Evolutionary conservation across 2,797 vertebrate species (phyloP), one percentile per base, ranked within the genome.

Genomic region (Danio albolineatus): DNA sequence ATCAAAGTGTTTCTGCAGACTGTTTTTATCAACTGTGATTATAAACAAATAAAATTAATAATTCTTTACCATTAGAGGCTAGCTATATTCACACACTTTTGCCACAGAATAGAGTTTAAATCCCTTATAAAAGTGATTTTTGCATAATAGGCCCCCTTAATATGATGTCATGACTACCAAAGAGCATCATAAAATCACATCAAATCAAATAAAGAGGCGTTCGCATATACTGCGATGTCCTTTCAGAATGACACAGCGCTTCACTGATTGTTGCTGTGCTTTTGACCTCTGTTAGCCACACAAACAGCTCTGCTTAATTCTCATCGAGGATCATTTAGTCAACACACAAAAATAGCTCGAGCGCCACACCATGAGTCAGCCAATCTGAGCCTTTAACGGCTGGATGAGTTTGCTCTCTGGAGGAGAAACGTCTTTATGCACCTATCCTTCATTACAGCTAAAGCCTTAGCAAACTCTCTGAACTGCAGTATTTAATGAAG

Each of bases 291-390:
- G 48, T 17, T 69, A 69, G 28, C 66, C 48, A 49, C 43, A 38
- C 51, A 56, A 41, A 56, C 51, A 28, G 28, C 51, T 71, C 51
- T 56, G 69, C 38, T 53, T 53, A 70, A 70, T 70, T 70, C 66
- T 70, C 66, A 53, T 49, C 54, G 67, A 71, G 69, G 49, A 56
- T 71, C 51, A 10, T 71, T 71, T 21, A 71, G 38, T 56, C n/a
- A 16, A 10, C 51, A 43, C 51, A 21, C 69, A 56, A 43, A 71
- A 43, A 71, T 71, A 71, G 69, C 51, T 70, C 13, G 49, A n/a
- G 36, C 6, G 10, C 49, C 67, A 19, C 67, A 54, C 16, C 69
- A 4, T 16, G 69, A 56, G 51, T 71, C 69, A 71, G 69, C 10
- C 7, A 71, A 39, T 69, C 46, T 17, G 46, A 41, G 60, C 14